Evolutionary conservation across 2,113 vertebrate genomes (phyloP).

Genomic region (Pelusios castaneus): DNA sequence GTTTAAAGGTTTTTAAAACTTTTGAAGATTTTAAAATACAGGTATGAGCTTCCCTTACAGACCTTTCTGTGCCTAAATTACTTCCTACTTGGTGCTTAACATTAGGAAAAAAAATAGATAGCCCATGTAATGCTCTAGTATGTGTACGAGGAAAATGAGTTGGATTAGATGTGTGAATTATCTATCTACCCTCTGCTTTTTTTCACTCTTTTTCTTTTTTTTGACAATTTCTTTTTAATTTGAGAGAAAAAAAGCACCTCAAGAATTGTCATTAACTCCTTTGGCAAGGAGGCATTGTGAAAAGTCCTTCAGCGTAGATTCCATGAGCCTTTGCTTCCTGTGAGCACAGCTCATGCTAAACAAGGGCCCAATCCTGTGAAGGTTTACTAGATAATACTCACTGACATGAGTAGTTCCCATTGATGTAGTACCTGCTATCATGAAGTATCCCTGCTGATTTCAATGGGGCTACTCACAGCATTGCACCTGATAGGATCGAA

Average conservation of each 20-base stretch:
- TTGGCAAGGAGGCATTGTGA: rapidly evolving
- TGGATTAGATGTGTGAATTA: neutral
- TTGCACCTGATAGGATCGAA: neutral
- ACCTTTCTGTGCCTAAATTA: rapidly evolving
- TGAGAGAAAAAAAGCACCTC: neutral
- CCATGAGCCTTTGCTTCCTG: rapidly evolving
- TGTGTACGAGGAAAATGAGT: rapidly evolving
- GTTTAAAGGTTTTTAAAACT: neutral
- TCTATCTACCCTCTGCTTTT: neutral
- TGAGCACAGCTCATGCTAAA: neutral
- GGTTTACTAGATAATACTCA: neutral
- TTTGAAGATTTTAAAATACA: neutral
- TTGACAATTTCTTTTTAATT: neutral
- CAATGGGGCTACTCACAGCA: neutral
- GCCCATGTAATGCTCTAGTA: neutral
- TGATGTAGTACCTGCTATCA: neutral
- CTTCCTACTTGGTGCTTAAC: neutral
- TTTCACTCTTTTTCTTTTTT: neutral
- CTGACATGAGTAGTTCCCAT: neutral
- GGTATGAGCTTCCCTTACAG: neutral
- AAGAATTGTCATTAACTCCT: neutral
- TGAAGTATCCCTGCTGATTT: neutral
- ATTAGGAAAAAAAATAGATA: neutral
- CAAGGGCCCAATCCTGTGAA: rapidly evolving
- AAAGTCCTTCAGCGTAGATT: neutral